phyloP scores from a whole-genome alignment of 2,797 vertebrate genomes.

The Manis crassicaudata region DNA sequence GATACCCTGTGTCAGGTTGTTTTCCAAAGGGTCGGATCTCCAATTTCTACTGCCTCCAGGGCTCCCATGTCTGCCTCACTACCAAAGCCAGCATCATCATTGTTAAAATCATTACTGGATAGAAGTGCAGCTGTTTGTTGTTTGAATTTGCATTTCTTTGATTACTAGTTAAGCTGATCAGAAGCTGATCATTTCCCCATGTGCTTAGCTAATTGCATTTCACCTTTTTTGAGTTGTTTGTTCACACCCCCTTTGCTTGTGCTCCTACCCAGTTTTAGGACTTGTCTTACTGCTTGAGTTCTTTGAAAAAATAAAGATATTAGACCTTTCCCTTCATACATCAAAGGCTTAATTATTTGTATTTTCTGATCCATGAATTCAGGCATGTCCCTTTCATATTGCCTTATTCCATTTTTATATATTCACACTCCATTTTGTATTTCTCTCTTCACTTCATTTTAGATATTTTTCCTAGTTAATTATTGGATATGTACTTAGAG shows the following conservation, averaged over 20 bases:
- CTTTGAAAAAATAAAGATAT: slow-evolving; percentile 16
- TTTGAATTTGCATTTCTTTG: slow-evolving; percentile 29
- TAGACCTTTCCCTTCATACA: neutral
- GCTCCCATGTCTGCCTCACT: neutral
- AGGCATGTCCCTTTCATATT: neutral
- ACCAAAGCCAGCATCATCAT: neutral
- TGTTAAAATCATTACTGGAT: neutral
- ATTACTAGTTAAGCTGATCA: neutral
- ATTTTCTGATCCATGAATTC: neutral
- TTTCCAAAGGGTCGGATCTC: neutral
- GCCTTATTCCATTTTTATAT: neutral
- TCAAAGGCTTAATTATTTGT: neutral
- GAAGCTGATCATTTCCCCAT: neutral
- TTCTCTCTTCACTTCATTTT: neutral
- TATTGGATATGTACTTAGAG: neutral
- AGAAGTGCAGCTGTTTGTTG: neutral
- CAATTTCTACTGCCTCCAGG: no score
- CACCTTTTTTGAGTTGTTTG: neutral
- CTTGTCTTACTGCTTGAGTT: neutral
- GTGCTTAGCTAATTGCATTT: neutral
- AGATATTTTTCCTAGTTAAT: neutral
- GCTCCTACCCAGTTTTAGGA: neutral
- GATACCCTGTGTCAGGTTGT: neutral
- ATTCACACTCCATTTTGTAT: neutral
- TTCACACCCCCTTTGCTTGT: neutral